Evolutionary conservation across 1,140 invertebrate genomes (phyloP), one percentile per base, ranked within the genome.

Genomic region (Pseudomyrmex flavicornis): DNA sequence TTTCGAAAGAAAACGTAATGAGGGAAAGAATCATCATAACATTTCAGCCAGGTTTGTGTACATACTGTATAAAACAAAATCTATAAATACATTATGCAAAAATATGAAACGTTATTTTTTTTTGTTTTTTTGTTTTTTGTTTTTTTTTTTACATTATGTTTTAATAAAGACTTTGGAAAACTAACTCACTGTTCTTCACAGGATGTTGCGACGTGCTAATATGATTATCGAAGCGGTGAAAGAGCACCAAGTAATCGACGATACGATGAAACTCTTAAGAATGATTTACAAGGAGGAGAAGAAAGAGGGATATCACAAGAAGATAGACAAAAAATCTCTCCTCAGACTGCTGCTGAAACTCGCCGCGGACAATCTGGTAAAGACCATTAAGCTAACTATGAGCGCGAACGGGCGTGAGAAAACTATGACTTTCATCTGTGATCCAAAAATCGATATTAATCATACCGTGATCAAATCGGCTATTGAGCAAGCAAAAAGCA

Each of bases 261-360:
- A 96, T 87, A 87, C 94, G 20, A 90, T 92, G 50, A 95, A 95
- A 86, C 87, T 96, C 17, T 92, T 95, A 82, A 96, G 95, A 93
- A 90, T 94, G 65, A 95, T 96, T 56, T 89, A 92, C 68, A 94
- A 95, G 68, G 93, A 95, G 82, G 95, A 96, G 91, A 91, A 92
- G 26, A 95, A 95, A 82, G 95, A 96, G 93, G 95, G 95, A 0
- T 94, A 94, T 63, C 91, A 94, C 12, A 93, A 94, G 2, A 95
- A 93, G 84, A 95, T 97, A 22, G 96, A 96, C 87, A 95, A 95
- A 70, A 96, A 96, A 90, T 96, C 96, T 2, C 90, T 97, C 7
- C 80, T 95, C 2, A 93, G 96, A 68, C 88, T 97, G 9, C 86
- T 97, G 12, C 91, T 95, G 61, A 95, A 94, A 88, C 92, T 97